phyloP scores from a whole-genome alignment of 1,140 invertebrate genomes.

The Prorops nasuta region DNA sequence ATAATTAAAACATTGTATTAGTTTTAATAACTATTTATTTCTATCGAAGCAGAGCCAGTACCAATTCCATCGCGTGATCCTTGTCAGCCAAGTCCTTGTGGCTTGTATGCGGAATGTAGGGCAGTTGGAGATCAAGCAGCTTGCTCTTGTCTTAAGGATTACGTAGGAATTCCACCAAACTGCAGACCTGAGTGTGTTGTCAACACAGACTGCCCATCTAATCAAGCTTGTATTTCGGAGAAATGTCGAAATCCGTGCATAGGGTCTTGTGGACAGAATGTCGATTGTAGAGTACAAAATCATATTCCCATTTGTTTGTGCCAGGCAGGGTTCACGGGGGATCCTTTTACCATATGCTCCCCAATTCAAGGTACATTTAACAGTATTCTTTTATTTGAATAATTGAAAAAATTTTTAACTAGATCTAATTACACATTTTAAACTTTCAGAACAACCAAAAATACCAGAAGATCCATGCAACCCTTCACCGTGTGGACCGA shows the following conservation, averaged over 20 bases:
- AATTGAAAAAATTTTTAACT: neutral
- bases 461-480: constrained; percentile 66
- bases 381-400: neutral
- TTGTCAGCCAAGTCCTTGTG: constrained; percentile 57
- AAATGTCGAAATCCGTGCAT: constrained; percentile 72
- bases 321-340: constrained; percentile 63
- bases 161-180: constrained; percentile 59
- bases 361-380: constrained; percentile 38
- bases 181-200: constrained; percentile 62
- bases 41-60: constrained; percentile 25
- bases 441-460: constrained; percentile 44
- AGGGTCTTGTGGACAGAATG: constrained; percentile 68
- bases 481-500: constrained; percentile 76
- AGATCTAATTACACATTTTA: neutral
- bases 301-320: constrained; percentile 75
- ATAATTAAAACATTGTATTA: neutral
- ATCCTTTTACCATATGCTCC: constrained; percentile 63
- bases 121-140: constrained; percentile 56
- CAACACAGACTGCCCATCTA: constrained; percentile 57
- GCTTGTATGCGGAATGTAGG: constrained; percentile 58
- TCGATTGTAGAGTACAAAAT: constrained; percentile 72
- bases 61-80: constrained; percentile 38
- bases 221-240: constrained; percentile 61
- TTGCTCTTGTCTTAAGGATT: constrained; percentile 61
- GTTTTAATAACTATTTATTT: constrained; percentile 10